Percentiles rank a stretch among this genome's conserved stretches.
phyloP scores from a whole-genome alignment of 2,113 vertebrate genomes.

The Grallaria varia region DNA sequence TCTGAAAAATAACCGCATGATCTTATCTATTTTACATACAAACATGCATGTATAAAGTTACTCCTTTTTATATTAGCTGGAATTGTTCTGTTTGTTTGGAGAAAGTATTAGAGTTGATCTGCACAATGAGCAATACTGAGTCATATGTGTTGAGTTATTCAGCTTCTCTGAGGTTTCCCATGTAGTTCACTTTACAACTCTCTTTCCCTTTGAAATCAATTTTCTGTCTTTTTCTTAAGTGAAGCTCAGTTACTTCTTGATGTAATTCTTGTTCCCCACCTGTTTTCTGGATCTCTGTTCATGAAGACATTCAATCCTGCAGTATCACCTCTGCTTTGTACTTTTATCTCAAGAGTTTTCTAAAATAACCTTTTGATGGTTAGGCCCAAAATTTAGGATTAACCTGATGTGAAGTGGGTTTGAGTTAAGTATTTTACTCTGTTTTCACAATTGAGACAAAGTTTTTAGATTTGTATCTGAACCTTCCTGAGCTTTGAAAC shows the following conservation, averaged over 20 bases:
- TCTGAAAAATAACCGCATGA: not conserved
- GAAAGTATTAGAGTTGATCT: not conserved
- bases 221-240: not conserved
- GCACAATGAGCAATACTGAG: fast-evolving
- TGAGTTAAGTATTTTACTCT: not conserved
- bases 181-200: not conserved
- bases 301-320: not conserved
- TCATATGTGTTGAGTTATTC: not conserved
- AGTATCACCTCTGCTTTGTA: not conserved
- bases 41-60: not conserved
- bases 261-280: not conserved
- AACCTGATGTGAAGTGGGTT: not conserved
- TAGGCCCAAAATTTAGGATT: not conserved
- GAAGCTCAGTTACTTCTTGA: not conserved
- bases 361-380: not conserved
- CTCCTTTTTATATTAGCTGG: not conserved
- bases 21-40: not conserved
- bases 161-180: not conserved
- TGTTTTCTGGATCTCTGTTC: not conserved
- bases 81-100: not conserved
- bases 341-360: not conserved
- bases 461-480: not conserved
- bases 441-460: not conserved
- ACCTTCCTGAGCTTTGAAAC: not conserved
- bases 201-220: not conserved